Evolutionary conservation across 2,797 vertebrate genomes (phyloP).

Genomic region (Pantherophis vulpinus): DNA sequence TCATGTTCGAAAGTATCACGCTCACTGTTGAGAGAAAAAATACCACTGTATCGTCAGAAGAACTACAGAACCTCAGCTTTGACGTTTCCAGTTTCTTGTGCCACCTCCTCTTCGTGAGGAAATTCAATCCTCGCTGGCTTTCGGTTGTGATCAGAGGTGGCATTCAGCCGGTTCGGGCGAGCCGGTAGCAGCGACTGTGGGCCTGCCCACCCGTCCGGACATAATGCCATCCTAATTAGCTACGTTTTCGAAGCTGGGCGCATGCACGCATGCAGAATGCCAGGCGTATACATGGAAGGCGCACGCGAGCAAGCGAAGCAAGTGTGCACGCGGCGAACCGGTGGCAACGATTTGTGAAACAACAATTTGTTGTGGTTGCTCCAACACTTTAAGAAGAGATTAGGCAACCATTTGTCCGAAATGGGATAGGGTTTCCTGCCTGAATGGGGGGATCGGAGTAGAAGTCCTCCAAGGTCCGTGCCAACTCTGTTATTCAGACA

Average conservation of each 20-base stretch:
- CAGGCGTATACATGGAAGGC: no score
- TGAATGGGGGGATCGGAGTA: background rate
- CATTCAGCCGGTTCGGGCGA: no score
- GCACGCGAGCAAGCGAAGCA: no score
- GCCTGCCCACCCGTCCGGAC: no score
- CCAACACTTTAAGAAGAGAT: no score
- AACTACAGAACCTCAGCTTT: background rate
- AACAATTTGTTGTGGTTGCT: no score
- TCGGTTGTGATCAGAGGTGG: background rate
- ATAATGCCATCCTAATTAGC: no score
- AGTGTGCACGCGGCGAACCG: rapidly evolving
- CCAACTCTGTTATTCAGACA: background rate
- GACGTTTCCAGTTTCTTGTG: background rate
- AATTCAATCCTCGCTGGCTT: background rate
- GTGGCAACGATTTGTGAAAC: no score
- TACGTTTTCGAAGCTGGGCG: no score
- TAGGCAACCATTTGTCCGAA: no score
- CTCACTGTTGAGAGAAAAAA: slow-evolving; percentile 75
- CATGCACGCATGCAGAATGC: no score
- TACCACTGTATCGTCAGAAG: slow-evolving; percentile 26
- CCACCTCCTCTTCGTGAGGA: background rate
- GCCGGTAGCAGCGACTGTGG: no score
- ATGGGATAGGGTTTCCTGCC: rapidly evolving
- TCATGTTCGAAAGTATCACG: slow-evolving; percentile 87
- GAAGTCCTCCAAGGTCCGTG: background rate